Conservation (phyloP, 2,888 invertebrate genomes). For the Eupithecia centaureata region DNA sequence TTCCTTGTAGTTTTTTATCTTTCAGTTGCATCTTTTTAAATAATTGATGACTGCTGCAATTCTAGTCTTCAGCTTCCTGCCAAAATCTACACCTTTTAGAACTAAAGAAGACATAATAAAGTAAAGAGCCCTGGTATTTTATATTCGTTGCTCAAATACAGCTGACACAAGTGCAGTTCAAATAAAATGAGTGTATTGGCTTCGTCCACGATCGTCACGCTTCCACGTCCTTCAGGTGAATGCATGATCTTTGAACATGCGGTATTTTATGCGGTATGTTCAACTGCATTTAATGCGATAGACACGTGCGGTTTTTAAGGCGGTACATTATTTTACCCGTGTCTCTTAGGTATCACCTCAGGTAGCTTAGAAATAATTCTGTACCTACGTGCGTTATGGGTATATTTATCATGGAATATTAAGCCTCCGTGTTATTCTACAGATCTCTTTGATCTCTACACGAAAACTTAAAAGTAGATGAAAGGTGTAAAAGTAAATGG, state of each 20-base stretch:
- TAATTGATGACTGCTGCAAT: background rate
- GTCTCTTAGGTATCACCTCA: too few species aligned
- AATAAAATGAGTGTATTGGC: slow-evolving; percentile 29
- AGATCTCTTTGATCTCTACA: background rate
- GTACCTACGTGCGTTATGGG: background rate
- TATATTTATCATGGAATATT: background rate
- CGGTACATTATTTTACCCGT: background rate
- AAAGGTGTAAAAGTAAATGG: too few species aligned
- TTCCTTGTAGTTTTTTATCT: too few species aligned
- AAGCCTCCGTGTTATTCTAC: background rate
- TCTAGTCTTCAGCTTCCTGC: background rate
- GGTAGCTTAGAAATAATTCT: too few species aligned
- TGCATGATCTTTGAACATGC: slow-evolving; percentile 21
- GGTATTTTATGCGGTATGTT: slow-evolving; percentile 6
- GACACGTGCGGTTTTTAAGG: background rate
- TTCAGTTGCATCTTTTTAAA: background rate
- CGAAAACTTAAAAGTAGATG: background rate
- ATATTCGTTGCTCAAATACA: background rate
- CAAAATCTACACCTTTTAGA: background rate
- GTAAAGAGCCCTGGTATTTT: background rate
- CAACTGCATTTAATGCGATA: background rate
- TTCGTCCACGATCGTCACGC: slow-evolving; percentile 27
- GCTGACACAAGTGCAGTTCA: slow-evolving; percentile 6
- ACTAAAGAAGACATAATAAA: too few species aligned
- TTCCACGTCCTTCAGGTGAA: slow-evolving; percentile 8